phyloP scores from a whole-genome alignment of 2,113 vertebrate genomes.

The Sardina pilchardus region DNA sequence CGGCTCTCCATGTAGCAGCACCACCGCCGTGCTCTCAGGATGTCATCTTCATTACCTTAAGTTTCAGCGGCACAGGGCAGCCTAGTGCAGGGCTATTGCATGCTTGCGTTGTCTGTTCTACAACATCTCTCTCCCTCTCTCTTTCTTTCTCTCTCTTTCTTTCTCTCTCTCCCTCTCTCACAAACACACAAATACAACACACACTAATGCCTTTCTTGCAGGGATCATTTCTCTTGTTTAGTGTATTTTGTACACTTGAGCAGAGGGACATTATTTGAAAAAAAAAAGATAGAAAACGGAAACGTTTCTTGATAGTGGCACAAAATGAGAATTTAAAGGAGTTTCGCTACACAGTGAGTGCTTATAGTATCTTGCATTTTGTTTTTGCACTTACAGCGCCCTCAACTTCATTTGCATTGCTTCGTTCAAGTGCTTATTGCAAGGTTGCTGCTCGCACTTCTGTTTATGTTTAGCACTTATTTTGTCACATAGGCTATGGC shows the following conservation, averaged over 20 bases:
- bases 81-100: not conserved
- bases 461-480: no score
- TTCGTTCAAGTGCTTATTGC: no score
- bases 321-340: not conserved
- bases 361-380: not conserved
- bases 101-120: not conserved
- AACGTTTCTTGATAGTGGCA: not conserved
- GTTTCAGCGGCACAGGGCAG: not conserved
- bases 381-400: no score
- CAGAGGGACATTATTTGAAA: not conserved
- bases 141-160: not conserved
- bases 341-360: not conserved
- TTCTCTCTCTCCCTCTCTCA: not conserved
- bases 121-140: not conserved
- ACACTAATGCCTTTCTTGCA: not conserved
- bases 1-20: conserved; percentile 37
- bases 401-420: no score
- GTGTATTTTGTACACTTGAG: not conserved
- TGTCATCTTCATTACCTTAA: conserved; percentile 47
- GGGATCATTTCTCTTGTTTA: not conserved
- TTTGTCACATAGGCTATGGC: no score
- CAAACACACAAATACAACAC: not conserved
- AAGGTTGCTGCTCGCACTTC: no score
- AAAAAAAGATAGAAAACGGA: not conserved
- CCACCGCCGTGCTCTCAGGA: conserved; percentile 34